A percentile compares a stretch with the other conserved stretches of the same genome.
phyloP scores from a whole-genome alignment of 2,888 invertebrate genomes.

The Apodemia duryi region DNA sequence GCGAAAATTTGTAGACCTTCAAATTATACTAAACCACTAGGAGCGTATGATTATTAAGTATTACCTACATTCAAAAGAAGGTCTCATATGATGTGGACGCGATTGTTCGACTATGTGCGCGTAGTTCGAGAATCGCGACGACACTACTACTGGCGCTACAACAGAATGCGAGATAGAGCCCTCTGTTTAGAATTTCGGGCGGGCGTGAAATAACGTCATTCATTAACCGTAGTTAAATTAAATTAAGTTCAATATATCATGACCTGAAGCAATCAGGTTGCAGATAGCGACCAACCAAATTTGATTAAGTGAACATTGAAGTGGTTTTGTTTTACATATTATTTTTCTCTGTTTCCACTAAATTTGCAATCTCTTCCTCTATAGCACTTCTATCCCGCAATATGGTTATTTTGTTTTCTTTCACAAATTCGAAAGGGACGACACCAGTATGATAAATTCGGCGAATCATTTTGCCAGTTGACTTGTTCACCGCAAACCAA shows the following conservation, averaged over 20 bases:
- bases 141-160: conserved; percentile 35
- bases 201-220: conserved; percentile 39
- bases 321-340: background rate
- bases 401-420: too few species aligned
- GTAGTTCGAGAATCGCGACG: conserved; percentile 31
- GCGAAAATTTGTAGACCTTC: too few species aligned
- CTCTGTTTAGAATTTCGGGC: conserved; percentile 35
- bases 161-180: conserved; percentile 43
- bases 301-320: background rate
- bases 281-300: conserved; percentile 16
- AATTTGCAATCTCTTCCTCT: too few species aligned
- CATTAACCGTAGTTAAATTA: conserved; percentile 36
- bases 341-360: background rate
- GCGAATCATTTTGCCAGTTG: too few species aligned
- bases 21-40: background rate
- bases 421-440: too few species aligned
- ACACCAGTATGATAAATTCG: too few species aligned
- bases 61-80: background rate
- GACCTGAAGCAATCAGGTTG: conserved; percentile 20
- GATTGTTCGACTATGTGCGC: background rate
- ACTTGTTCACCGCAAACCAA: too few species aligned
- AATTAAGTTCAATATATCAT: conserved; percentile 31
- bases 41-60: background rate
- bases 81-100: background rate
- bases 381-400: too few species aligned